Percentiles rank a stretch among this genome's conserved stretches.
These are phyloP conservation scores for Paedocypris sp. DNA, from an alignment of 2,113 vertebrate species.

Conservation along the genomic window DNA sequence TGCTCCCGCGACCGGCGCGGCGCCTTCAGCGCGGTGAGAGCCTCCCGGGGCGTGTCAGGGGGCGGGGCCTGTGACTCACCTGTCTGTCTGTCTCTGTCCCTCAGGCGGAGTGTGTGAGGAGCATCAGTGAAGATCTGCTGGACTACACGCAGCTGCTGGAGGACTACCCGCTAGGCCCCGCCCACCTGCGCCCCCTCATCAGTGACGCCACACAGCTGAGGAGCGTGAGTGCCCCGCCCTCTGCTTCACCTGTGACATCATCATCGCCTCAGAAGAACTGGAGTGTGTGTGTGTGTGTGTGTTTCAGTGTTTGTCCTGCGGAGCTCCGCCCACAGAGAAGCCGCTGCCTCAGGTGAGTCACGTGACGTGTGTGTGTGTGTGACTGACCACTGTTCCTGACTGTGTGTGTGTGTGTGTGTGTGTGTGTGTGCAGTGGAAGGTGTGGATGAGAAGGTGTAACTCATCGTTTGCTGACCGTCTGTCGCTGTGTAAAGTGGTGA, in stretches of 20 bases:
- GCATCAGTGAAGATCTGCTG: constrained; percentile 52
- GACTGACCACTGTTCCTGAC: neutral
- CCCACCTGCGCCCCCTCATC: neutral
- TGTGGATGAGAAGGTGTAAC: constrained; percentile 32
- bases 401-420: neutral
- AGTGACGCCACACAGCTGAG: neutral
- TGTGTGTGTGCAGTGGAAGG: neutral
- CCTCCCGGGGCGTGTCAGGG: neutral
- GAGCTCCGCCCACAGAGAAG: too few relatives aligned
- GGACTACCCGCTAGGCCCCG: constrained; percentile 22
- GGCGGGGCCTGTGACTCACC: neutral
- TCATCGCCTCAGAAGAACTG: neutral
- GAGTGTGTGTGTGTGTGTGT: too few relatives aligned
- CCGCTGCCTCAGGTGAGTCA: constrained; percentile 1
- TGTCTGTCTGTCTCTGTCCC: neutral
- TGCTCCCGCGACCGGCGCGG: constrained; percentile 49
- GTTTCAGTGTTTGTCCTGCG: too few relatives aligned
- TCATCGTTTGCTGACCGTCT: constrained; percentile 40
- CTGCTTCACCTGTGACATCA: neutral
- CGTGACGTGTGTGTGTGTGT: too few relatives aligned
- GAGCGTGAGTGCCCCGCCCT: constrained; percentile 30
- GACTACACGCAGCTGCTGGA: constrained; percentile 40
- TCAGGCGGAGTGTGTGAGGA: constrained; percentile 51
- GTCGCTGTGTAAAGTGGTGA: constrained; percentile 63
- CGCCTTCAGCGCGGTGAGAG: constrained; percentile 56